These are phyloP conservation scores for Parazoanthus swiftii DNA, from an alignment of 92 coral and sea anemone genomes.

Conservation along the genomic window DNA sequence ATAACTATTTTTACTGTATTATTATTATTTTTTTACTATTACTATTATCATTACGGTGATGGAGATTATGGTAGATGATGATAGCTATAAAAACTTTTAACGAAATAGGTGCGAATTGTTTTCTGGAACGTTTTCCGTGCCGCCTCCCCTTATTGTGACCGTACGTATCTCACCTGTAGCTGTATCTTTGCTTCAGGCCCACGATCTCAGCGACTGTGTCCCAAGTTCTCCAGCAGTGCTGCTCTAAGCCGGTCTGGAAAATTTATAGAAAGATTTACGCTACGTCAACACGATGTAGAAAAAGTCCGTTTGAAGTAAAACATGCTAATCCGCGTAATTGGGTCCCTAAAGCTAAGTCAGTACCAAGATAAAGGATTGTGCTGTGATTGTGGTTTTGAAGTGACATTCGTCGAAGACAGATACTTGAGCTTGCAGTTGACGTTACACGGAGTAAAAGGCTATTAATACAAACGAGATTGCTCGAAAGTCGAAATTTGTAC, in stretches of 20 bases:
- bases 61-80: too few species aligned
- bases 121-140: neutral
- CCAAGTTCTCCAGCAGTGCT: conserved; percentile 74
- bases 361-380: too few species aligned
- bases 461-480: neutral
- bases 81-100: too few species aligned
- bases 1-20: too few species aligned
- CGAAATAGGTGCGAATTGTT: neutral
- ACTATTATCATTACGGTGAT: too few species aligned
- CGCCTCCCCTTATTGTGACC: neutral
- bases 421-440: neutral
- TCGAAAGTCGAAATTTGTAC: neutral
- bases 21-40: too few species aligned
- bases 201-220: conserved; percentile 56
- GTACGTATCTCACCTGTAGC: conserved; percentile 51
- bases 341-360: neutral
- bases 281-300: neutral
- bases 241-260: conserved; percentile 50
- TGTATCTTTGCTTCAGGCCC: conserved; percentile 66
- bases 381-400: too few species aligned
- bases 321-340: neutral
- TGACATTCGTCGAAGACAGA: neutral
- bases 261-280: neutral
- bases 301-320: neutral
- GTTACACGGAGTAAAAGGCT: neutral